Evolutionary conservation across 2,888 invertebrate genomes (phyloP), one percentile per base, ranked within the genome.

Genomic region (Leptinotarsa juncta): DNA sequence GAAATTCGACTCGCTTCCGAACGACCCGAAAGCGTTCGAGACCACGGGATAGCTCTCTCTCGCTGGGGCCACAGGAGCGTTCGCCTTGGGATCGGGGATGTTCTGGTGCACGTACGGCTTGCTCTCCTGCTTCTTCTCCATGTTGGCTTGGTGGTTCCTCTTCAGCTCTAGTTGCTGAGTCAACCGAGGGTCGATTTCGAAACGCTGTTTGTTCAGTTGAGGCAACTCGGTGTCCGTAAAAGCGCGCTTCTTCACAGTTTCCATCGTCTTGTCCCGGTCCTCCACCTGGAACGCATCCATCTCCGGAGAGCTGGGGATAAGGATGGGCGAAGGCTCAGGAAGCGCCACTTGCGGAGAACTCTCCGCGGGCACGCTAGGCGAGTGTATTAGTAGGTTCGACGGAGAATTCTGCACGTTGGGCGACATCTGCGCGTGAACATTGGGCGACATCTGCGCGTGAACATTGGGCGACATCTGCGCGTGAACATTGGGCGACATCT

Each of bases 211-310:
- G 42, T 67, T 73, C 49, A 80, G 73, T 51, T 81, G 81, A 32
- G 76, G 83, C 80, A 79, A 62, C 26, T 88, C 87, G 26, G 79
- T 82, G 81, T 92, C 92, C 83, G 89, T 91, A 79, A 92, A 92
- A 51, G 89, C 90, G 57, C 93, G 88, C 83, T 93, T 93, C 83
- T 93, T 93, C 53, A 92, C 92, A 14, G 92, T 42, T 42, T 81
- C 81, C 4, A 68, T 68, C 60, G 65, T 20, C 67, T 78, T 76
- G 16, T 60, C 73, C 32, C 79, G 77, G 16, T 83, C 82, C 20
- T 82, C 81, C 48, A 70, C 60, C 69, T 76, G 78, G 55, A 74
- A 79, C 10, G 67, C 50, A 26, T 79, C 81, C 26, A 72, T 55
- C 12, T 57, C 57, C 4, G 69, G 69, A 3, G 69, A 69, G 42